phyloP scores from a whole-genome alignment of 2,888 invertebrate genomes.

The Synanthedon vespiformis region DNA sequence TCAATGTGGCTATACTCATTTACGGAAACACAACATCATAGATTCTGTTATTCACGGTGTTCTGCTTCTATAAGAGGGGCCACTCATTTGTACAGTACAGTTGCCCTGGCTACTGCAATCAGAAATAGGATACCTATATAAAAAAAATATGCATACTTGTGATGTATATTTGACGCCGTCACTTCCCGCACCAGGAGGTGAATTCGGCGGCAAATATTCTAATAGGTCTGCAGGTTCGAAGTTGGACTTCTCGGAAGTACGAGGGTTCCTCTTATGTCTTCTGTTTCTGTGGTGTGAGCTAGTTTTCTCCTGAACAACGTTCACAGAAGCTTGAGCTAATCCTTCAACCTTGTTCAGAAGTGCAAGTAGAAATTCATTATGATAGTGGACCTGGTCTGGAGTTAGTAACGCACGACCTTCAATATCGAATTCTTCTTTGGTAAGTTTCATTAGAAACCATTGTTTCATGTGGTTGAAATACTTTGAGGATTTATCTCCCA shows the following conservation, averaged over 20 bases:
- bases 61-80: background rate
- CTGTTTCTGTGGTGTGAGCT: slow-evolving; percentile 50
- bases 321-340: slow-evolving; percentile 52
- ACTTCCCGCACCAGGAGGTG: slow-evolving; percentile 62
- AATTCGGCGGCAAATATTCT: slow-evolving; percentile 70
- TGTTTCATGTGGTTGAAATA: slow-evolving; percentile 80
- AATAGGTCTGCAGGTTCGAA: slow-evolving; percentile 73
- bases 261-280: slow-evolving; percentile 65
- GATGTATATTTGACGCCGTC: slow-evolving; percentile 63
- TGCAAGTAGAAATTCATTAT: slow-evolving; percentile 87
- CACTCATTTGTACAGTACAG: too few species aligned
- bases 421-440: slow-evolving; percentile 86
- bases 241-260: slow-evolving; percentile 68
- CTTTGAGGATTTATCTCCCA: slow-evolving; percentile 77
- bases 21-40: too few species aligned
- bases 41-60: background rate
- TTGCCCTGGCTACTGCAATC: too few species aligned
- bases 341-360: slow-evolving; percentile 80
- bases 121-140: too few species aligned
- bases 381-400: slow-evolving; percentile 81
- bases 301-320: slow-evolving; percentile 53
- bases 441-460: slow-evolving; percentile 81
- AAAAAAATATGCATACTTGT: slow-evolving; percentile 29
- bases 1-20: too few species aligned
- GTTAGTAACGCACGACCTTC: slow-evolving; percentile 81